Evolutionary conservation across 2,113 vertebrate species (phyloP).

Genomic region (Scolopax mira): DNA sequence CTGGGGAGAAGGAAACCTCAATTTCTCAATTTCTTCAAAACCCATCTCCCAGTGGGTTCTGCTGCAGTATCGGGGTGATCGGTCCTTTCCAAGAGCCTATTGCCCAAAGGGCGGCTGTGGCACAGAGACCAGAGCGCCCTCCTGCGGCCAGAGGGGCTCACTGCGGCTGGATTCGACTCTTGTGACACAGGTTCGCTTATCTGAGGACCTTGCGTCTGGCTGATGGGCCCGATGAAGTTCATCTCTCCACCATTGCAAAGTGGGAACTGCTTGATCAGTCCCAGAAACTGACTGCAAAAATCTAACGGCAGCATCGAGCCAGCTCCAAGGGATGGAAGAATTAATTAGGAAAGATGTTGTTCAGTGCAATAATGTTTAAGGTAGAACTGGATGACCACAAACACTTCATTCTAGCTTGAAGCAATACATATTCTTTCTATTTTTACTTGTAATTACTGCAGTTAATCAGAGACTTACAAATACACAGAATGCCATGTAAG

Average conservation of each 20-base stretch:
- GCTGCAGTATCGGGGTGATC: neutral
- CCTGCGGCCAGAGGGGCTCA: accelerated
- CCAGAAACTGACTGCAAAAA: slow-evolving; percentile 69
- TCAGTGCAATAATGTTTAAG: neutral
- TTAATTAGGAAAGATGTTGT: neutral
- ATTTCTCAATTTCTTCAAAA: too few relatives aligned
- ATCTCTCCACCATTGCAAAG: slow-evolving; percentile 84
- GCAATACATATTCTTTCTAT: neutral
- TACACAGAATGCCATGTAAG: neutral
- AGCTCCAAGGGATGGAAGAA: neutral
- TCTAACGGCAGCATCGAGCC: slow-evolving; percentile 58
- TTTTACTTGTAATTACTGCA: neutral
- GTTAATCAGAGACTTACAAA: neutral
- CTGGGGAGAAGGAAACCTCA: neutral
- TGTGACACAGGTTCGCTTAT: slow-evolving; percentile 77
- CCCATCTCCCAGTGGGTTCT: neutral
- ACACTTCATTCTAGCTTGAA: neutral
- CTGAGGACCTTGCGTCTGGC: slow-evolving; percentile 82
- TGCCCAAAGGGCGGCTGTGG: neutral
- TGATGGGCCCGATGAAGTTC: slow-evolving; percentile 92
- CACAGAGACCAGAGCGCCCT: neutral
- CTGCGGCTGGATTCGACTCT: neutral
- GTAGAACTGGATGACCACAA: neutral
- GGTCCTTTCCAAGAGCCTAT: neutral
- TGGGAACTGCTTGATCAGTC: slow-evolving; percentile 86